These are phyloP conservation scores for Pitta sordida DNA, from an alignment of 2,113 vertebrate genomes.

Conservation along the genomic window DNA sequence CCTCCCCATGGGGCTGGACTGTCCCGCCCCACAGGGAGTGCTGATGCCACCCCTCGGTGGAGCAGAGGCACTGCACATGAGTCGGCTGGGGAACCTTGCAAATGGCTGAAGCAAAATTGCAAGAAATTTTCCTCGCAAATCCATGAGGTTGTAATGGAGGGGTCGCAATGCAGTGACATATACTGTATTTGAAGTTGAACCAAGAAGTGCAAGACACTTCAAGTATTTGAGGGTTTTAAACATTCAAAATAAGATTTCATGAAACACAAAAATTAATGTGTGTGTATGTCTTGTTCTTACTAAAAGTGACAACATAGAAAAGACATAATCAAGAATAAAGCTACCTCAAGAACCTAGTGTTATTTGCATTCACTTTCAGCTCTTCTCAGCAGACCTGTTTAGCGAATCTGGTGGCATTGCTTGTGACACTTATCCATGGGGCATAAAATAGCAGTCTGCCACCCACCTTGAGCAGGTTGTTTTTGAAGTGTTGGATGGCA, in stretches of 20 bases:
- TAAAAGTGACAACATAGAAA: background rate
- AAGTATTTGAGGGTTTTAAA: background rate
- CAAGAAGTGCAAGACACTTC: background rate
- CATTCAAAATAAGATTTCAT: background rate
- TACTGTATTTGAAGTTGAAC: background rate
- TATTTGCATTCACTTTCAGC: background rate
- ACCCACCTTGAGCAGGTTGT: conserved; percentile 67
- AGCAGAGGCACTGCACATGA: too few species aligned
- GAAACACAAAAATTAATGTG: background rate
- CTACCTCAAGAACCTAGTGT: background rate
- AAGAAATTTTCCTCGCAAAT: too few species aligned
- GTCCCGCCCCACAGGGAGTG: too few species aligned
- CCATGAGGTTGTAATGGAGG: too few species aligned
- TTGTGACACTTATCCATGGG: conserved; percentile 40
- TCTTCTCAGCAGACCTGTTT: conserved; percentile 16
- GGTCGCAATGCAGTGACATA: too few species aligned
- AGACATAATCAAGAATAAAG: background rate
- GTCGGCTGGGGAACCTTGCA: too few species aligned
- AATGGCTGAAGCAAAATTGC: too few species aligned
- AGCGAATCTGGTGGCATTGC: conserved; percentile 2
- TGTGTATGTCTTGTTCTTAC: background rate
- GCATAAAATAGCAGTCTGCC: conserved; percentile 26
- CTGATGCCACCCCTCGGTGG: too few species aligned
- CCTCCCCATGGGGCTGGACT: too few species aligned
- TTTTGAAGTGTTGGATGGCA: conserved; percentile 64